Evolutionary conservation across 2,113 vertebrate species (phyloP), one percentile per base, ranked within the genome.

Genomic region (Aplodontia rufa): DNA sequence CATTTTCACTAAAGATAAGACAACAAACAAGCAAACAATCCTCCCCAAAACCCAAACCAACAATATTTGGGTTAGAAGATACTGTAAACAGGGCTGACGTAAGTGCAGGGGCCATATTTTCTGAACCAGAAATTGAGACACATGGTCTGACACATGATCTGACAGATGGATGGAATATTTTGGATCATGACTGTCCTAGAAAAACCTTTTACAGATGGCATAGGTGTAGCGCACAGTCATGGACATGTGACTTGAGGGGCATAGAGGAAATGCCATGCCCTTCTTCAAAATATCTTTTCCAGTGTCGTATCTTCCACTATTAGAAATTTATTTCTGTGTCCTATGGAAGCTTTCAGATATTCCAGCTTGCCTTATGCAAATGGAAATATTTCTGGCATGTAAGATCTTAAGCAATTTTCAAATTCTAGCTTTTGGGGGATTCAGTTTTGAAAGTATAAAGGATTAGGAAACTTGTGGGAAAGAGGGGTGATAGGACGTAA

Each of bases 111-210:
- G 74, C 81, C 81, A 66, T 95, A 62, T 91, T 97, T 95, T 93
- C 93, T 91, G 82, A 95, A 92, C n/a, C 85, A 87, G 93, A 93
- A 96, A 93, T 85, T 10, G 74, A 95, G 81, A 95, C 93, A 94
- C 94, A 97, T 95, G 89, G 88, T 95, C 60, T 90, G 91, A 96
- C 96, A 96, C 93, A 74, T 10, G 90, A 95, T 95, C 81, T 79
- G 95, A 93, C 91, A 97, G 96, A 94, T 95, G 95, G 95, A 74
- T 74, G 35, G 91, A 96, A 90, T 96, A 93, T 97, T 97, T 97
- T 95, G 74, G 86, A 96, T 97, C 88, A 86, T 66, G 74, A 93
- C 81, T 96, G 69, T 90, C 91, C 91, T 87, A 94, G 93, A 96
- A 97, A 96, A 96, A 45, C 83, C 82, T 86, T 91, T 75, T 94